Base-by-base conservation (phyloP, 1,140 invertebrate genomes). In the Ceratosolen solmsi region DNA sequence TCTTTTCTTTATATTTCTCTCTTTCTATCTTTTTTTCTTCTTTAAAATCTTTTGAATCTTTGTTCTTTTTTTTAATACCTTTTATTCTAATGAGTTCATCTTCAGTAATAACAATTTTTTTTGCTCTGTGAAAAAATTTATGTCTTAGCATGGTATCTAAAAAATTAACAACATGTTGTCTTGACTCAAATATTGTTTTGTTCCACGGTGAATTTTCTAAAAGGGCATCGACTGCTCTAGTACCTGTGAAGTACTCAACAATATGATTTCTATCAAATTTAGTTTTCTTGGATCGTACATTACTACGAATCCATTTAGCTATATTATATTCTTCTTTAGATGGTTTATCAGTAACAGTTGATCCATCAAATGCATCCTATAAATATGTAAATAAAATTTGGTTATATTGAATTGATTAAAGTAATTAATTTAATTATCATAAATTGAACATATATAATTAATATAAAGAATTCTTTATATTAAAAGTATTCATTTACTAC, bases 191-290 rank as follows among this genome's bases (percentile, higher is more conserved):
- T 38, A 97, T 89, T 0, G 96, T 94, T 83, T 95, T 94, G 27
- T 95, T 96, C 95, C 97, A 99, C 90, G 97, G 97, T 0, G 98
- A 99, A 33, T 86, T 88, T 58, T 97, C 95, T 87, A 99, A 88
- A 13, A 99, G 91, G 1, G 95, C 95, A 91, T 99, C 98, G 0
- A 99, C 95, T 2, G 98, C 98, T 90, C 98, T 97, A 60, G 93
- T 93, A 95, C 97, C 97, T 85, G 97, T 97, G 86, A 99, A 99
- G 92, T 99, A 99, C 90, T 98, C 96, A 0, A 99, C 98, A 92
- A 98, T 96, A 90, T 99, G 98, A 86, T 97, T 96, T 65, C 98
- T 93, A 51, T 90, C 88, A 88, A 99, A 98, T 91, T 98, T 99
- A 0, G 97, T 98, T 89, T 97, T 97, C 91, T 99, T 99, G 11